Conservation (phyloP, 2,888 invertebrate genomes). For the Philonicus albiceps region DNA sequence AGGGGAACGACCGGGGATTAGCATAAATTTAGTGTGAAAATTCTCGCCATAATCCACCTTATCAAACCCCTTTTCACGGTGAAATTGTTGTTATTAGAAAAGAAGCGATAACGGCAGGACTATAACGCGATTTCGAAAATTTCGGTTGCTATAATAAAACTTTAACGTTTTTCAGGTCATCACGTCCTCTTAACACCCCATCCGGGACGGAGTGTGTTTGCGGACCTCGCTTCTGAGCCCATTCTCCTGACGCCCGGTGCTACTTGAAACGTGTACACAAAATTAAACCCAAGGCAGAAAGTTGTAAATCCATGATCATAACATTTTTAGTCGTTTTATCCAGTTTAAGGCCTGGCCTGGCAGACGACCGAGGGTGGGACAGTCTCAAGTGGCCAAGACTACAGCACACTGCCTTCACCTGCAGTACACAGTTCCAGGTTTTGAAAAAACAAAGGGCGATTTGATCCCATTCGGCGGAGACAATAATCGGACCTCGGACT, state of each 20-base stretch:
- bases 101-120: not conserved
- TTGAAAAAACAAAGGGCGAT: not conserved
- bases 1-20: slow-evolving; percentile 5
- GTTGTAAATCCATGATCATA: slow-evolving; percentile 30
- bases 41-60: slow-evolving; percentile 20
- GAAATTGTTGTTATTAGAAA: slow-evolving; percentile 23
- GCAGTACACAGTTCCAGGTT: not conserved
- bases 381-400: not conserved
- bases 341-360: not conserved
- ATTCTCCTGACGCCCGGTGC: not conserved
- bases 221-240: not conserved
- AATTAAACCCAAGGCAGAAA: slow-evolving; percentile 34
- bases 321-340: slow-evolving; percentile 28
- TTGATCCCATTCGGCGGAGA: not conserved
- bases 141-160: slow-evolving; percentile 26
- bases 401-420: not conserved
- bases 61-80: slow-evolving; percentile 2
- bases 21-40: slow-evolving; percentile 27
- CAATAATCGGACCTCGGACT: slow-evolving; percentile 28
- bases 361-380: not conserved
- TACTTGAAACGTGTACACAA: slow-evolving; percentile 7
- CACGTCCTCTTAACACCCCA: not conserved
- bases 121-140: slow-evolving; percentile 3
- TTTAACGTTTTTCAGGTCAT: not conserved
- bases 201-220: not conserved